Base-by-base conservation (phyloP, 2,888 invertebrate species). In the Bellardia bayeri region DNA sequence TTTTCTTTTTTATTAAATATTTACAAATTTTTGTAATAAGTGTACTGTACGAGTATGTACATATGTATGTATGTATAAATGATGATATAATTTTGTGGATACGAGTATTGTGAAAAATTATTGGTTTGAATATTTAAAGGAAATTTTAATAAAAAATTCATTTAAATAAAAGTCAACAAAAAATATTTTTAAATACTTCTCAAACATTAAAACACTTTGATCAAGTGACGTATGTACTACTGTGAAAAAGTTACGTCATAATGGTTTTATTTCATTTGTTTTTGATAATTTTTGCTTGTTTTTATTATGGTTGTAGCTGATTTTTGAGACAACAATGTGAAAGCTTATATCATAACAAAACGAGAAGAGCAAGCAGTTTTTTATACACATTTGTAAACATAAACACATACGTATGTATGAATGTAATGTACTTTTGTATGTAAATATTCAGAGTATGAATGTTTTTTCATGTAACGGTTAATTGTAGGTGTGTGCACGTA, bases 161-260 rank as follows among this genome's bases (percentile, higher is more conserved):
- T 56, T 56, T 56, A 9, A 56, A 23, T 66, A 16, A 16, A 42
- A 13, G 11, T 42, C 42, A n/a, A 23, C 13, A 66, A 64, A 42
- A 13, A 42, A 66, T 11, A 11, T 56, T 2, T 56, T 23, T 23
- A 23, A 56, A 56, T 37, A 23, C 56, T 56, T 23, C 16, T 16
- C 23, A 61, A 61, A 61, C 6, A 37, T n/a, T 13, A 23, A 49
- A 49, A 23, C 49, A 68, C 68, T 23, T 45, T 30, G 13, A 49
- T 42, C 45, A 69, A 69, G 33, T 54, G 30, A 56, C 56, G 66
- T 68, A 23, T 23, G 23, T 23, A 23, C 23, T 23, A 58, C 16
- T 30, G 13, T n/a, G 14, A 71, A 71, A 82, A 61, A n/a, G 66
- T 84, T 84, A 84, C 78, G 78, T 84, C 83, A 84, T 83, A 75